Conservation (phyloP, 2,113 vertebrate species). For the Pollimyrus isidori region DNA sequence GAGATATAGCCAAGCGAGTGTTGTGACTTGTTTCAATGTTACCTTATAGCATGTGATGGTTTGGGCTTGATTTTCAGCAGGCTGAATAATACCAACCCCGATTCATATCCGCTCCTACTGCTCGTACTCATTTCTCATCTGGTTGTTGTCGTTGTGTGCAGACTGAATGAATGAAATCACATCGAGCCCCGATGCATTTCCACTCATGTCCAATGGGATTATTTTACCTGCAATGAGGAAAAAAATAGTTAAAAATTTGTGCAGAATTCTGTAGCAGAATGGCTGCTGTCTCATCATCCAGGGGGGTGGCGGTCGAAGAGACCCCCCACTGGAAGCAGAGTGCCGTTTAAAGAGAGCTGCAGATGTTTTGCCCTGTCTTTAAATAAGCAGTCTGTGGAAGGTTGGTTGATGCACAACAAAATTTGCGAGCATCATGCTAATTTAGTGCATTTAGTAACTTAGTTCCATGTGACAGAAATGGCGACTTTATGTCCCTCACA, state of each 20-base stretch:
- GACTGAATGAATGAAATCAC: not conserved
- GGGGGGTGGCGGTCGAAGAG: too few species aligned
- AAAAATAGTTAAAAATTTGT: not conserved
- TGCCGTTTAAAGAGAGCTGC: not conserved
- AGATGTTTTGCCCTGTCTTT: not conserved
- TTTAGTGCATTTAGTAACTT: not conserved
- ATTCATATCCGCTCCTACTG: not conserved
- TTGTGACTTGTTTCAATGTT: not conserved
- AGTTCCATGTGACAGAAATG: not conserved
- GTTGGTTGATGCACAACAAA: not conserved
- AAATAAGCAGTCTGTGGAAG: not conserved
- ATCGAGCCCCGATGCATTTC: not conserved
- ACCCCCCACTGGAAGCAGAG: too few species aligned
- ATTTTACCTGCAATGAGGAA: not conserved
- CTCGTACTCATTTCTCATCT: not conserved
- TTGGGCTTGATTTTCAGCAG: not conserved
- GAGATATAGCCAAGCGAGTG: not conserved
- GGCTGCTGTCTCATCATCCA: too few species aligned
- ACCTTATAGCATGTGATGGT: not conserved
- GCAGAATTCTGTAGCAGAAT: too few species aligned
- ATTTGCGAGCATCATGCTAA: not conserved
- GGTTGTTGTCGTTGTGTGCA: not conserved
- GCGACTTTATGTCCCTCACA: not conserved
- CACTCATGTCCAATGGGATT: not conserved
- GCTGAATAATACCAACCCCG: not conserved